Conservation (phyloP, 2,113 vertebrate species). For the Laticauda laticaudata region DNA sequence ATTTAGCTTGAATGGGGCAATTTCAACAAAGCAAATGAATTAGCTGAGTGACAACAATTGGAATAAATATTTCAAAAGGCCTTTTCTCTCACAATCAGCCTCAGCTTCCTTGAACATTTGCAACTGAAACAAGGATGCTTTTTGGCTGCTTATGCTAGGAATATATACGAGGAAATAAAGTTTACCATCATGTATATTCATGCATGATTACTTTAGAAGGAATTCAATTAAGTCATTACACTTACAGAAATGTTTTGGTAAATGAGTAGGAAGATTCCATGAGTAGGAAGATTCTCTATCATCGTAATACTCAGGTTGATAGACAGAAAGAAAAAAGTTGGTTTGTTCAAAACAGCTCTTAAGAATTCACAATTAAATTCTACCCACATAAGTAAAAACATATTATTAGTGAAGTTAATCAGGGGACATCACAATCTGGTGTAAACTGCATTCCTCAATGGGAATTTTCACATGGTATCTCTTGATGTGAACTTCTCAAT, state of each 20-base stretch:
- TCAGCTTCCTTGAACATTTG: background rate
- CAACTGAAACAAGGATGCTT: background rate
- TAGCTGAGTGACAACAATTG: background rate
- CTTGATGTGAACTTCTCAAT: background rate
- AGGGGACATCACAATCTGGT: background rate
- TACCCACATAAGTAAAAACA: background rate
- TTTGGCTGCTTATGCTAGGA: background rate
- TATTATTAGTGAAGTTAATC: background rate
- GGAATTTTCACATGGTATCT: background rate
- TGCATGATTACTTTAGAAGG: background rate
- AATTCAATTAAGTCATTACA: background rate
- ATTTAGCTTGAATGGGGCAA: slow-evolving; percentile 10
- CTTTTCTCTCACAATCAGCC: background rate
- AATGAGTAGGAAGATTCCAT: too few species aligned
- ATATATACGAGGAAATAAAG: background rate
- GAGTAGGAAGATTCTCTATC: background rate
- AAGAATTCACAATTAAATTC: background rate
- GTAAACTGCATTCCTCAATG: background rate
- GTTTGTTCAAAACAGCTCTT: background rate
- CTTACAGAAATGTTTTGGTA: background rate
- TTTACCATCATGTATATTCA: background rate
- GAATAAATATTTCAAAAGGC: background rate
- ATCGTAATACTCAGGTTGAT: background rate
- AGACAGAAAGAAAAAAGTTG: background rate
- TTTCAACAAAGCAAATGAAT: slow-evolving; percentile 27